Base-by-base conservation (phyloP, 2,888 invertebrate species). In the Drosophila kanekoi region DNA sequence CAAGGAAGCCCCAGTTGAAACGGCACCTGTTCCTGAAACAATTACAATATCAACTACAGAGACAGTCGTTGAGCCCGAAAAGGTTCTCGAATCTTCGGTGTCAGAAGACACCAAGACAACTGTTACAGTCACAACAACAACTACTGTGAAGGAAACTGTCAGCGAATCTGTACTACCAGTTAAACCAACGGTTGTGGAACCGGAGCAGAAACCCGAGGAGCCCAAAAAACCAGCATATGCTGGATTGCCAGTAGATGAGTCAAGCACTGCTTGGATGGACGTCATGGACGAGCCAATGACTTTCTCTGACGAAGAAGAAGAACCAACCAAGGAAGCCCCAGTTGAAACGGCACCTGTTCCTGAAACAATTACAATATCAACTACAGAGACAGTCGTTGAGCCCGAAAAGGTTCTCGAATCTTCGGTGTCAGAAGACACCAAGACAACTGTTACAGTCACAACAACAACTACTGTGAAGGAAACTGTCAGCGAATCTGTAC, bases 221-320 rank as follows among this genome's bases (percentile, higher is more conserved):
- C 67, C 76, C 1, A 81, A 84, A 44, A 80, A 87, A 72, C 41
- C 80, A 4, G 81, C 61, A 10, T 90, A 89, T 60, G 40, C 16
- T 44, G 90, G 89, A 54, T 72, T 90, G 53, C 90, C 90, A 10
- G 40, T 40, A 10, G 40, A 40, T 40, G 40, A 40, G 40, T 40
- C 40, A n/a, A 40, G 40, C 16, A 40, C 10, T 28, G 23, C 23
- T 2, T 28, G 23, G 23, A 28, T 28, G 8, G 23, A 28, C 23
- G 23, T 28, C 23, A 28, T 28, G 23, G 23, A 28, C 2, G 23
- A 28, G 23, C 23, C 23, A 28, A 28, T 28, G 23, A 28, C 23
- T 1, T 28, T 28, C 23, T 28, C 23, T 28, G 23, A 28, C 8
- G 23, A 28, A 28, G 23, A 28, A 28, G 20, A 20, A 20, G 20